phyloP scores from a whole-genome alignment of 2,113 vertebrate genomes.

The Syngnathus floridae region DNA sequence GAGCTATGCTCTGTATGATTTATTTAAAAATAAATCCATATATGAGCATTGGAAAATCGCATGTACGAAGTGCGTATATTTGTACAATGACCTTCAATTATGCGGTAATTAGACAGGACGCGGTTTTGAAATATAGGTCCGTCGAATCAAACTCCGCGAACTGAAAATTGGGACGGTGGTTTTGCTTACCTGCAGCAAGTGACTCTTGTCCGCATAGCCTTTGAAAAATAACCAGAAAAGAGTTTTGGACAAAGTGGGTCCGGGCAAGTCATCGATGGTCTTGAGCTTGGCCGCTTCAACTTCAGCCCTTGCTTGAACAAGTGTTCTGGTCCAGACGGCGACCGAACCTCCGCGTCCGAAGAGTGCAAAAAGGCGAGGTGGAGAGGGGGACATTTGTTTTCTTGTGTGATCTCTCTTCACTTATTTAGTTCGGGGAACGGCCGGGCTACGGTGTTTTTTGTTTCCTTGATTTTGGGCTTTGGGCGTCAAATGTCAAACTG shows the following conservation, averaged over 20 bases:
- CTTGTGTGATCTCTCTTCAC: neutral
- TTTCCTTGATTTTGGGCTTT: neutral
- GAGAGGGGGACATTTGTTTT: neutral
- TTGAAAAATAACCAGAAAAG: constrained; percentile 67
- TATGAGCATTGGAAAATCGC: neutral
- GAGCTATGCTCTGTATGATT: neutral
- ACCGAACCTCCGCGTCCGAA: neutral
- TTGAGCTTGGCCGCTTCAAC: constrained; percentile 30
- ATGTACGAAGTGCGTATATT: neutral
- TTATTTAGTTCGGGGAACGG: neutral
- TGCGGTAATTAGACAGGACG: no score
- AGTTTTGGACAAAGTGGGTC: constrained; percentile 54
- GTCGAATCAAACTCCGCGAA: neutral
- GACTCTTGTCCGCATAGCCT: constrained; percentile 65
- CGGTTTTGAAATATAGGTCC: neutral
- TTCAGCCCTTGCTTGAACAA: constrained; percentile 17
- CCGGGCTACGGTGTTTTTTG: neutral
- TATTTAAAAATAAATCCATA: neutral
- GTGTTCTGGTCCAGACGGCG: neutral
- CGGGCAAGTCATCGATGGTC: constrained; percentile 65
- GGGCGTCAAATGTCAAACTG: neutral
- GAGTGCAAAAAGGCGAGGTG: neutral
- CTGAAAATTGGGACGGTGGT: neutral
- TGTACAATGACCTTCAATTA: neutral
- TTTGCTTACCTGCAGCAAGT: constrained; percentile 65